Percentiles rank a stretch among this genome's conserved stretches.
These are phyloP conservation scores for Poeciliopsis infans DNA, from an alignment of 2,797 vertebrate species.

Conservation along the genomic window DNA sequence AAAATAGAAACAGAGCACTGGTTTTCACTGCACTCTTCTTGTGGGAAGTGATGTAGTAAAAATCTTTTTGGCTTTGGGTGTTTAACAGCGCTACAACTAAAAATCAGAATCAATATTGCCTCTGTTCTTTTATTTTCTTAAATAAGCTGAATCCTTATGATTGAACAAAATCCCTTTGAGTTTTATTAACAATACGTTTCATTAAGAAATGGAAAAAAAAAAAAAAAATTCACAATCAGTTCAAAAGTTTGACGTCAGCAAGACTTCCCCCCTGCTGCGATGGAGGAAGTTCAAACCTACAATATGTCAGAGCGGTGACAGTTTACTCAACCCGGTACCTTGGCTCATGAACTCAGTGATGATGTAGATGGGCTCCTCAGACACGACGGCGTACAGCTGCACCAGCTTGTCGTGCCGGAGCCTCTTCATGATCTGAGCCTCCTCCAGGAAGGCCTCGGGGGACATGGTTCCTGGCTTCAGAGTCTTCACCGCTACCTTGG, in stretches of 20 bases:
- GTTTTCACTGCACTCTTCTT: neutral
- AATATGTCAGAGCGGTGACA: conserved; percentile 27
- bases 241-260: conserved; percentile 7
- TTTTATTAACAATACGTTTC: neutral
- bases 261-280: conserved; percentile 19
- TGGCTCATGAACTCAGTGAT: conserved; percentile 98
- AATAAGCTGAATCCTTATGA: neutral
- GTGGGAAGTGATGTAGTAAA: neutral
- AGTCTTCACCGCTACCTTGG: conserved; percentile 97
- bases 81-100: neutral
- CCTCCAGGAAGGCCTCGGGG: conserved; percentile 95
- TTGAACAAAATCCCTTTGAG: neutral
- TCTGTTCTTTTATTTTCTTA: neutral
- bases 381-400: conserved; percentile 97
- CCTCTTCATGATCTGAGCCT: conserved; percentile 98
- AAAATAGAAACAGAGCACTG: neutral
- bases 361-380: conserved; percentile 97
- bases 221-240: neutral
- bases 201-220: neutral
- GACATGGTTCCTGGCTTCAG: conserved; percentile 98
- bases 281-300: conserved; percentile 23
- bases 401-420: conserved; percentile 97
- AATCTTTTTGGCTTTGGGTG: neutral
- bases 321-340: conserved; percentile 76
- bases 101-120: neutral